Evolutionary conservation across 1,140 invertebrate genomes (phyloP).

Genomic region (Ladona fulva): DNA sequence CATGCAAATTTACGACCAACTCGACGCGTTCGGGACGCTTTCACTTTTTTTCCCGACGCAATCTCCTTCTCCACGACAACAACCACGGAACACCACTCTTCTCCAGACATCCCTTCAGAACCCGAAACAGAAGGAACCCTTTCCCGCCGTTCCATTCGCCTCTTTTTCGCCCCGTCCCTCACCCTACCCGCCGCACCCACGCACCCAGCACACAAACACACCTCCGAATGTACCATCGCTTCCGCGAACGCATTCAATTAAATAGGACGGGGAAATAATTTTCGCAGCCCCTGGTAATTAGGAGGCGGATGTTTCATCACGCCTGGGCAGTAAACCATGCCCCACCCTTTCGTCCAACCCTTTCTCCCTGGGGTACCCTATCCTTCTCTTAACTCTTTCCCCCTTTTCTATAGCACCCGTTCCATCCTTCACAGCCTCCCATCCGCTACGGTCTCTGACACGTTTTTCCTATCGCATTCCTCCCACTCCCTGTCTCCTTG

Average conservation of each 20-base stretch:
- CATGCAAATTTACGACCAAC: no score
- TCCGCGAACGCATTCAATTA: neutral
- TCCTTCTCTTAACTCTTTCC: no score
- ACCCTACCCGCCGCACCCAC: neutral
- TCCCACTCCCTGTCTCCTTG: no score
- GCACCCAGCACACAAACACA: neutral
- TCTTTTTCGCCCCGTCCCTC: neutral
- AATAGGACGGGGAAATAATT: neutral
- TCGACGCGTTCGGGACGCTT: no score
- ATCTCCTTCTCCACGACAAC: neutral
- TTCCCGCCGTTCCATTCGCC: neutral
- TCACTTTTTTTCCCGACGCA: no score
- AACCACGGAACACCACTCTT: neutral
- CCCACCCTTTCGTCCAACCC: neutral
- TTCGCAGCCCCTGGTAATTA: neutral
- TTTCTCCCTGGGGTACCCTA: neutral
- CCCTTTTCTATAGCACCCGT: neutral
- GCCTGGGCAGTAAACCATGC: neutral
- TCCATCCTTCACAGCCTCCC: neutral
- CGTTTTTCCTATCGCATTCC: no score
- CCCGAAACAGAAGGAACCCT: neutral
- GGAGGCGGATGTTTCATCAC: constrained; percentile 7
- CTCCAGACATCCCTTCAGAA: neutral
- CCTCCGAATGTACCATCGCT: neutral
- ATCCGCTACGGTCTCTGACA: no score